These are phyloP conservation scores for Paracanthobrama guichenoti DNA, from an alignment of 2,113 vertebrate species.

Conservation along the genomic window DNA sequence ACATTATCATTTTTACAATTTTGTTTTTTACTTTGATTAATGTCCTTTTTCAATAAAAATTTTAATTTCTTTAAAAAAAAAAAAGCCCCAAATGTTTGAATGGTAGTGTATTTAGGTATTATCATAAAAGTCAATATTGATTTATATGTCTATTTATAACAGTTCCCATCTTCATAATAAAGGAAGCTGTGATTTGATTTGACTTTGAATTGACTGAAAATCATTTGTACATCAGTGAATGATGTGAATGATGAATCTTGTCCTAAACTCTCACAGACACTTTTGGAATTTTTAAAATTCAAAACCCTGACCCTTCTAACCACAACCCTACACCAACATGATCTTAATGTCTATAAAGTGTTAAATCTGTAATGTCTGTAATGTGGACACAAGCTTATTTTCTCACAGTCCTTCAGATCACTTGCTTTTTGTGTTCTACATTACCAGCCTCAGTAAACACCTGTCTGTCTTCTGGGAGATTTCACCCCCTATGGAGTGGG, in stretches of 20 bases:
- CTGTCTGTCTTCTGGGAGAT: no score
- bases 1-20: no score
- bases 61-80: not conserved
- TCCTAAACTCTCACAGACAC: not conserved
- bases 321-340: not conserved
- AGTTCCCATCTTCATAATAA: not conserved
- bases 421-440: no score
- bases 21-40: not conserved
- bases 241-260: not conserved
- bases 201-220: not conserved
- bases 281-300: not conserved
- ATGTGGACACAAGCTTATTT: not conserved
- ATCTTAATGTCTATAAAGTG: not conserved
- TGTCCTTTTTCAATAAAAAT: not conserved
- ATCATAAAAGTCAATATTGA: not conserved
- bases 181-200: not conserved
- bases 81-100: not conserved
- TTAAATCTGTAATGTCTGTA: not conserved
- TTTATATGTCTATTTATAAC: not conserved
- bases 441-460: no score
- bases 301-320: not conserved
- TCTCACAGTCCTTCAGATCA: not conserved
- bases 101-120: not conserved
- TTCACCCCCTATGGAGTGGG: no score
- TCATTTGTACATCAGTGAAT: not conserved